Percentiles rank a stretch among this genome's conserved stretches.
phyloP scores from a whole-genome alignment of 2,888 invertebrate genomes.

The Polia nebulosa region DNA sequence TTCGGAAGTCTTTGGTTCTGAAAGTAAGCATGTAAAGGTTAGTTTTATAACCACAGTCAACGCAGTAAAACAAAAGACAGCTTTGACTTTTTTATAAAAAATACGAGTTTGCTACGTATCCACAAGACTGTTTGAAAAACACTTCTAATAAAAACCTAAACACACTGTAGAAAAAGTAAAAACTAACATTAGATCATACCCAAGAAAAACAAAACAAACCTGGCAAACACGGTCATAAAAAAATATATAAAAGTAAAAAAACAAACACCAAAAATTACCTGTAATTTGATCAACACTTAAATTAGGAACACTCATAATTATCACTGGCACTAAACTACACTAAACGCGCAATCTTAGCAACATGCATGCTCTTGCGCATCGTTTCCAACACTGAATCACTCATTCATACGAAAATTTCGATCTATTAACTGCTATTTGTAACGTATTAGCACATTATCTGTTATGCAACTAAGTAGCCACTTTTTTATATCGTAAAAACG shows the following conservation, averaged over 20 bases:
- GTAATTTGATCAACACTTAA: conserved; percentile 87
- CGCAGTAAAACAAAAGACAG: neutral
- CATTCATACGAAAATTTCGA: conserved; percentile 80
- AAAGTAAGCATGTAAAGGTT: neutral
- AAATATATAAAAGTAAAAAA: neutral
- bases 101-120: neutral
- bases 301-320: conserved; percentile 88
- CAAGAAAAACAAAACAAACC: neutral
- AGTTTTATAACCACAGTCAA: neutral
- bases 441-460: conserved; percentile 77
- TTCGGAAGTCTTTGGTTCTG: neutral
- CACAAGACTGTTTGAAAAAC: conserved; percentile 15
- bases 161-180: conserved; percentile 23
- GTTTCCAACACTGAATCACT: conserved; percentile 83
- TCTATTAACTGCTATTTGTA: conserved; percentile 80
- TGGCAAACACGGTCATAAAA: neutral
- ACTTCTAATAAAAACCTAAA: conserved; percentile 31
- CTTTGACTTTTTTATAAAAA: neutral
- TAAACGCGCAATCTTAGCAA: conserved; percentile 66
- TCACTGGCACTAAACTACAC: conserved; percentile 72
- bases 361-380: conserved; percentile 77
- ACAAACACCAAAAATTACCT: conserved; percentile 73
- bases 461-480: conserved; percentile 64
- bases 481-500: conserved; percentile 65
- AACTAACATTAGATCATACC: conserved; percentile 41